Percentiles rank a stretch among this genome's conserved stretches.
Evolutionary conservation across 1,140 invertebrate genomes (phyloP).

Genomic region (Pseudomyrmex cubaensis): DNA sequence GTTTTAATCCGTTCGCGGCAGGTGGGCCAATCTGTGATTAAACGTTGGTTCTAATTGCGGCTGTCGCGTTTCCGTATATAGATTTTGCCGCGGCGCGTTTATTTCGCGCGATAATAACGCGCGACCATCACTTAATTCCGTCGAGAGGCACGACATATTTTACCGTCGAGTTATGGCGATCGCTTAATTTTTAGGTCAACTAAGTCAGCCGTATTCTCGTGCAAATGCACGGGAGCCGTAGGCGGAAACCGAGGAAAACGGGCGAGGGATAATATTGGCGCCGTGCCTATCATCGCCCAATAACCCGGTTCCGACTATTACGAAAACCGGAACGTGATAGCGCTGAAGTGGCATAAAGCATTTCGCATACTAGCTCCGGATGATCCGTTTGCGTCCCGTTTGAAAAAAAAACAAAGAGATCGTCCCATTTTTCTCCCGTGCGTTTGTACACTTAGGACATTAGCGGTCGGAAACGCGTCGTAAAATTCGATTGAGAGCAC

Average conservation of each 20-base stretch:
- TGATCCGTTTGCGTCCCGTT: conserved; percentile 17
- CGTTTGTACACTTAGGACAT: background rate
- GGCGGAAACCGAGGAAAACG: background rate
- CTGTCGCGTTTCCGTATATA: background rate
- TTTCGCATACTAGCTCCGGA: conserved; percentile 29
- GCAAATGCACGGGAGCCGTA: conserved; percentile 16
- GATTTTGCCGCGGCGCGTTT: background rate
- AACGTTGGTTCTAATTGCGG: conserved; percentile 1
- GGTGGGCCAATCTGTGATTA: background rate
- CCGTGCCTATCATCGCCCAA: conserved; percentile 57
- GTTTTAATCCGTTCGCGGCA: background rate
- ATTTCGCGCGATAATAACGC: conserved; percentile 31
- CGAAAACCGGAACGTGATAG: conserved; percentile 52
- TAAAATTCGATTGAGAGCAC: background rate
- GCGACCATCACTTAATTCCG: conserved; percentile 17
- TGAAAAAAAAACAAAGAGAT: conserved; percentile 23
- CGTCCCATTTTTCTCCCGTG: conserved; percentile 22
- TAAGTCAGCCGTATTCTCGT: conserved; percentile 58
- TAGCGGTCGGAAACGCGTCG: background rate
- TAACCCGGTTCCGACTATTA: conserved; percentile 60
- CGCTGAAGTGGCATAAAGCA: conserved; percentile 38
- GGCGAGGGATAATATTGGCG: conserved; percentile 29
- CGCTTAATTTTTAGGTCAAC: conserved; percentile 61
- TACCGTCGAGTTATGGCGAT: conserved; percentile 46
- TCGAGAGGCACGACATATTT: conserved; percentile 31